Conservation (phyloP, 2,113 vertebrate species). For the Semnornis frantzii region DNA sequence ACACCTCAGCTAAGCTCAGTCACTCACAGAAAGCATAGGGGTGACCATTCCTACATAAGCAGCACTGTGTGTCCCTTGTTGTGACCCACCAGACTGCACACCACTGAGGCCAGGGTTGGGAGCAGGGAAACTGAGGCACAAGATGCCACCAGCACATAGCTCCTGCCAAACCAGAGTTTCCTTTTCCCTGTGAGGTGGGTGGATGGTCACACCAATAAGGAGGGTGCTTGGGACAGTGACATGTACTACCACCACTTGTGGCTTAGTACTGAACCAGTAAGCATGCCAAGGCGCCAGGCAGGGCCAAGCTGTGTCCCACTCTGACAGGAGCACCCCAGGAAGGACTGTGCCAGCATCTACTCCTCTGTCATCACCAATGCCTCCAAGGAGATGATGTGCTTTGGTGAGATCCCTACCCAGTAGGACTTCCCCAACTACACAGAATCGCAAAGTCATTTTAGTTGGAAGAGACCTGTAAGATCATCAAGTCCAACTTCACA, state of each 20-base stretch:
- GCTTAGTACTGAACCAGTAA: not conserved
- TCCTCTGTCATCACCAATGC: conserved; percentile 87
- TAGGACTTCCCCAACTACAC: conserved; percentile 85
- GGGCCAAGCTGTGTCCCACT: not conserved
- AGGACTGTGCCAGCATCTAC: conserved; percentile 83
- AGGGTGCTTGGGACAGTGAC: not conserved
- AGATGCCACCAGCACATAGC: not conserved
- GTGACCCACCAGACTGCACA: not conserved
- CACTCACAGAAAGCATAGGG: not conserved
- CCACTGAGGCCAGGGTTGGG: not conserved
- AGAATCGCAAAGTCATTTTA: no score
- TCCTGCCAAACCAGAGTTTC: fast-evolving
- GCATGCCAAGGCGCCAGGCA: fast-evolving
- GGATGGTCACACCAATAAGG: fast-evolving
- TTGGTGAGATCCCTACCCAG: conserved; percentile 89
- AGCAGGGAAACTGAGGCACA: not conserved
- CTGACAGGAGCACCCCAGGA: conserved; percentile 77
- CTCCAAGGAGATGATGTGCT: conserved; percentile 94
- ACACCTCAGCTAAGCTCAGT: not conserved
- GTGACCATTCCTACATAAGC: not conserved
- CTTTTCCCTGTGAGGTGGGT: fast-evolving
- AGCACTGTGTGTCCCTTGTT: fast-evolving
- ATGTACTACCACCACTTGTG: fast-evolving
- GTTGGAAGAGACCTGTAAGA: no score
- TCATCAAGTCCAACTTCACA: no score